Conservation (phyloP, 2,888 invertebrate genomes). For the Eilema caniola region DNA sequence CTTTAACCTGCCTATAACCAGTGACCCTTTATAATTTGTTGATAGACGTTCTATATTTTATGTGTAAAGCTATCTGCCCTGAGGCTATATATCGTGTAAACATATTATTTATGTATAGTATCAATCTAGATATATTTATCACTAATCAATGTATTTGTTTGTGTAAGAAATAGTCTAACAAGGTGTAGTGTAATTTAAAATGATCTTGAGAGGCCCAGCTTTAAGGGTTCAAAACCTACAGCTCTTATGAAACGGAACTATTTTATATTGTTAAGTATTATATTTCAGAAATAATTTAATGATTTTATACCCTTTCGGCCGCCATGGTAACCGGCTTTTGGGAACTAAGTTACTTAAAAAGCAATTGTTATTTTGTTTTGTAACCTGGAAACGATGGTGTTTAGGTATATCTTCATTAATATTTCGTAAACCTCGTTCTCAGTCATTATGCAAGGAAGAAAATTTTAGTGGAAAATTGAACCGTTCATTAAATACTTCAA, state of each 20-base stretch:
- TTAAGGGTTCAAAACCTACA: background rate
- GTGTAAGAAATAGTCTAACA: background rate
- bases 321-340: no score
- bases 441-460: no score
- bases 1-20: slow-evolving; percentile 33
- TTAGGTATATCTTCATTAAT: no score
- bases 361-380: no score
- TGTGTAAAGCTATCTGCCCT: slow-evolving; percentile 40
- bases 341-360: no score
- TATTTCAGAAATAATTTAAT: background rate
- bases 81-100: slow-evolving; percentile 39
- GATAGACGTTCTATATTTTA: slow-evolving; percentile 46
- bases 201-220: background rate
- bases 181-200: background rate
- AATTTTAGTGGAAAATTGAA: no score
- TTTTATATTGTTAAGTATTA: background rate
- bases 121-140: background rate
- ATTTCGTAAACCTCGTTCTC: no score
- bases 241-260: background rate
- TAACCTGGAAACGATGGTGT: no score
- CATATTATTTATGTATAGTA: slow-evolving; percentile 26
- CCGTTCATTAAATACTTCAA: no score
- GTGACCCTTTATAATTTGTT: slow-evolving; percentile 43
- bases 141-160: background rate
- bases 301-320: background rate